Conservation (phyloP, 2,797 vertebrate species). For the Molossus alvarezi region DNA sequence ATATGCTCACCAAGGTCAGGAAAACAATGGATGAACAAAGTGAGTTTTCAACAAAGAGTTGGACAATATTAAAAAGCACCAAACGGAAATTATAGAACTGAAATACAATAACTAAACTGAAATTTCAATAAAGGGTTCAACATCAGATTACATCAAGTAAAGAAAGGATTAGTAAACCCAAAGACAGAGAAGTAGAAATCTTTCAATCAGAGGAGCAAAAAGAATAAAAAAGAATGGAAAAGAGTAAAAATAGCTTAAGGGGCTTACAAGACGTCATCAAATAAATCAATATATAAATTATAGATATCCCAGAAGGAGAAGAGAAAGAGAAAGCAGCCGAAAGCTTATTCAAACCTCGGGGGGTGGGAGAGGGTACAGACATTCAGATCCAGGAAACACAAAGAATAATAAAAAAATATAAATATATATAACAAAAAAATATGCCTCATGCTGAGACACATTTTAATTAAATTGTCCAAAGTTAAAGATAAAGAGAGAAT, state of each 20-base stretch:
- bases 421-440: not conserved
- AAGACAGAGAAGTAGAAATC: not conserved
- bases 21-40: not conserved
- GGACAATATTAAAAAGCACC: not conserved
- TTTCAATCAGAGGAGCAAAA: not conserved
- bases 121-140: not conserved
- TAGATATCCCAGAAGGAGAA: not conserved
- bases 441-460: not conserved
- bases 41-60: not conserved
- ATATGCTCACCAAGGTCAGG: not conserved
- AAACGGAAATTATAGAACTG: slow-evolving; percentile 8
- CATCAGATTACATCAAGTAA: not conserved
- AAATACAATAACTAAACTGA: slow-evolving; percentile 32
- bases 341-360: not conserved
- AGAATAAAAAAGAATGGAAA: not conserved
- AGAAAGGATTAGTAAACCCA: not conserved
- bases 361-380: not conserved
- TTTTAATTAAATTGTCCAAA: slow-evolving; percentile 22
- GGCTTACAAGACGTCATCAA: not conserved
- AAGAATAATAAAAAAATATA: not conserved
- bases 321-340: not conserved
- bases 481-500: not conserved
- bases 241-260: not conserved
- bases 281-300: not conserved
- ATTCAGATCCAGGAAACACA: not conserved